phyloP scores from a whole-genome alignment of 2,888 invertebrate species.

The Baccha elongata region DNA sequence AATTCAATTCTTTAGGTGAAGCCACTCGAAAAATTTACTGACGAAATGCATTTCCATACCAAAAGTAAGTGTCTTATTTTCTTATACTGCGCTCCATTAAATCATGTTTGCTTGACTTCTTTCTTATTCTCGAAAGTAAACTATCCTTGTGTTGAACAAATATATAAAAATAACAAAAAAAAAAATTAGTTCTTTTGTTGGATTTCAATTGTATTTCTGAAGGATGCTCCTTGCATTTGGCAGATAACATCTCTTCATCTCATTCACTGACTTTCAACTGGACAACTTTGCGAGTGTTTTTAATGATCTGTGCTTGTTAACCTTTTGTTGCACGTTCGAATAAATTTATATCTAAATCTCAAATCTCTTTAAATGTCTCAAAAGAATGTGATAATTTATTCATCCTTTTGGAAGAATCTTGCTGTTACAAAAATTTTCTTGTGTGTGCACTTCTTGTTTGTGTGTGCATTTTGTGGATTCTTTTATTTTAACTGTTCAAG shows the following conservation, averaged over 20 bases:
- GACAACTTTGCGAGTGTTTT: conserved; percentile 23
- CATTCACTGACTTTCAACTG: conserved; percentile 10
- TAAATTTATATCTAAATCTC: conserved; percentile 46
- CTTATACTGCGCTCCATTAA: conserved; percentile 25
- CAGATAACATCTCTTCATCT: conserved; percentile 15
- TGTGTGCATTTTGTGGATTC: conserved; percentile 6
- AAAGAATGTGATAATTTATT: conserved; percentile 62
- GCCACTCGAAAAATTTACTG: conserved; percentile 18
- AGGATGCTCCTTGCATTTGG: conserved; percentile 15
- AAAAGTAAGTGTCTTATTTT: conserved; percentile 6
- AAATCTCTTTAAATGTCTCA: conserved; percentile 56
- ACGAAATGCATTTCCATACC: conserved; percentile 28
- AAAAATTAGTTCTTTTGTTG: conserved; percentile 1
- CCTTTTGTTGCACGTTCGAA: conserved; percentile 50
- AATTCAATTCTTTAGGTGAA: background rate
- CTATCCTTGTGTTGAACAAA: conserved; percentile 28
- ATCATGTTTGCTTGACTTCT: conserved; percentile 30
- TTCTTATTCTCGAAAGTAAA: conserved; percentile 29
- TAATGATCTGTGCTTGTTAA: conserved; percentile 48
- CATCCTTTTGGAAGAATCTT: conserved; percentile 34
- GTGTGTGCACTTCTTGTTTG: conserved; percentile 7
- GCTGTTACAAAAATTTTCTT: background rate
- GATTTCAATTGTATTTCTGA: conserved; percentile 1
- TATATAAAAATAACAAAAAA: background rate
- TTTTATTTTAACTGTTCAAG: conserved; percentile 2